Base-by-base conservation (phyloP, 2,113 vertebrate species). In the Sterrhoptilus dennistouni region DNA sequence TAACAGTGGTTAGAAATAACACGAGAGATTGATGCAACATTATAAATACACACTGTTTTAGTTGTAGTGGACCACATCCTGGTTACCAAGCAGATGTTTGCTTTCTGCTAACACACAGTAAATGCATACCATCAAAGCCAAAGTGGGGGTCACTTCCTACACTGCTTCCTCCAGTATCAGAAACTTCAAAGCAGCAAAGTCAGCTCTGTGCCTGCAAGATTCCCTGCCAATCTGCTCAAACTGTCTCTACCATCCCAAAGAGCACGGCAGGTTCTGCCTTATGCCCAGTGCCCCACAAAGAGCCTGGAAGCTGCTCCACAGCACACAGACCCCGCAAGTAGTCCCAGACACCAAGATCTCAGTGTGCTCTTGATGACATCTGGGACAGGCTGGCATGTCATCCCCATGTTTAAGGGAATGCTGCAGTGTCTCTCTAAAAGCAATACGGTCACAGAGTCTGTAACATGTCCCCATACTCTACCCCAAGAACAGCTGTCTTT, bases 251-350 rank as follows among this genome's bases (percentile, higher is more conserved):
- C 13, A 40, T 3, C 25, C 49, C 44, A 38, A n/a, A 8, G 14
- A 54, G 49, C 53, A 23, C 49, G 84, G 35, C 8, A 74, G 4
- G 1, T n/a, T 63, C 63, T 68, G 38, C 44, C 40, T 83, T 83
- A 31, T 15, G 53, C n/a, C 24, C 9, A 27, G 21, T 13, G 27
- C 21, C 6, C 44, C 69, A 59, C 20, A 6, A 11, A 42, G 9
- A 69, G 49, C 27, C 68, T 8, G 14, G 8, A 29, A 87, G 68
- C 17, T 63, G 38, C 65, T 65, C 25, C n/a, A 8, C 28, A 59
- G 44, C 25, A 57, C 18, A 12, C 5, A 0, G 29, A 57, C 19
- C 36, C 25, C 0, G 0, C 50, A 65, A 17, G 33, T 1, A 69
- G 35, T 13, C 40, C 24, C 24, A 74, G 70, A 70, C 35, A 20